phyloP scores from a whole-genome alignment of 2,888 invertebrate genomes.

The Baronia brevicornis region DNA sequence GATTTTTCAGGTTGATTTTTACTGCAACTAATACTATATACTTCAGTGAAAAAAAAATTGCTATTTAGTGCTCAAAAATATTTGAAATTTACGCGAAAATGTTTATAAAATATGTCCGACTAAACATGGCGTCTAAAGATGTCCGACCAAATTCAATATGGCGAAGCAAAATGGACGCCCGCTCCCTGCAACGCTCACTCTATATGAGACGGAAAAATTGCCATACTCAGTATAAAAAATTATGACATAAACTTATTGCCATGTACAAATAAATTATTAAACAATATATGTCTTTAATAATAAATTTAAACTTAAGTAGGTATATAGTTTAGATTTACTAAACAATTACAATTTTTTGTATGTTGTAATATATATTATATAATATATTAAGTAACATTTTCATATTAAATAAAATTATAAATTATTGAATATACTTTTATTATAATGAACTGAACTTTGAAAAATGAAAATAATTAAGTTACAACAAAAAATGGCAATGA shows the following conservation, averaged over 20 bases:
- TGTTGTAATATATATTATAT: too few relatives aligned
- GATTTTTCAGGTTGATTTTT: slow-evolving; percentile 54
- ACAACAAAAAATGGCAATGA: too few relatives aligned
- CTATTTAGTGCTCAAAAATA: slow-evolving; percentile 67
- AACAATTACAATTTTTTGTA: too few relatives aligned
- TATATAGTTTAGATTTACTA: too few relatives aligned
- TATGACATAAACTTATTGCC: slow-evolving; percentile 31
- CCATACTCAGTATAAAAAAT: slow-evolving; percentile 29
- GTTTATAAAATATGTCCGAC: slow-evolving; percentile 85
- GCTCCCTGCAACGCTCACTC: slow-evolving; percentile 31
- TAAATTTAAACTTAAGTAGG: too few relatives aligned
- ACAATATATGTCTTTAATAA: too few relatives aligned
- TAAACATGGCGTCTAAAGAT: slow-evolving; percentile 84
- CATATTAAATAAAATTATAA: too few relatives aligned
- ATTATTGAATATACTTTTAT: too few relatives aligned
- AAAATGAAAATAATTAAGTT: too few relatives aligned
- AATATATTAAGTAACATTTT: not conserved
- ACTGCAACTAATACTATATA: slow-evolving; percentile 49
- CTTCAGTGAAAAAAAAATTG: slow-evolving; percentile 70
- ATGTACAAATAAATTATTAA: slow-evolving; percentile 15
- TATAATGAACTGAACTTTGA: too few relatives aligned
- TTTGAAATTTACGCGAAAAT: slow-evolving; percentile 78
- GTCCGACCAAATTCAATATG: slow-evolving; percentile 78
- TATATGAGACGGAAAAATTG: slow-evolving; percentile 37
- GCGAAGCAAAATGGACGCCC: slow-evolving; percentile 76